Evolutionary conservation across 2,113 vertebrate genomes (phyloP).

Genomic region (Podarcis raffonei): DNA sequence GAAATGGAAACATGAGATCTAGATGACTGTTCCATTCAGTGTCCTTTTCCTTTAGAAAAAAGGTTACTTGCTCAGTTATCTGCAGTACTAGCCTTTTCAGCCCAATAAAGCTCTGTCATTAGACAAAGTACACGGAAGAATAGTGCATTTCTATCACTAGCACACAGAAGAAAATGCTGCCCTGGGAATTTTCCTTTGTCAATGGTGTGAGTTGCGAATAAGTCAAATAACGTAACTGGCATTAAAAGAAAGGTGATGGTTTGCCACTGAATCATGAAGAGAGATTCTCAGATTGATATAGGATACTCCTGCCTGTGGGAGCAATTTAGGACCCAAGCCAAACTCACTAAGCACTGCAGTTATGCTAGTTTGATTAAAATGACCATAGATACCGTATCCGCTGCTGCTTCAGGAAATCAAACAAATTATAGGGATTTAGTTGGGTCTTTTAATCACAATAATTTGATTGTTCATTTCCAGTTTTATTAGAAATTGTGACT

Average conservation of each 20-base stretch:
- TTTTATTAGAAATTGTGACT: not conserved
- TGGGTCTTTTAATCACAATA: not conserved
- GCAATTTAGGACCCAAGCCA: not conserved
- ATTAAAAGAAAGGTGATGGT: not conserved
- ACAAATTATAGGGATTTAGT: slow-evolving; percentile 6
- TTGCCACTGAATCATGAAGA: not conserved
- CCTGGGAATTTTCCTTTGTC: not conserved
- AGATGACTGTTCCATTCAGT: not conserved
- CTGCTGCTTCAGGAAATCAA: accelerated
- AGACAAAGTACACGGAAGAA: not conserved
- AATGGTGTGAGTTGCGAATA: not conserved
- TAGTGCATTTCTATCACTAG: not conserved
- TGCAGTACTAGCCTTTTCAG: not conserved
- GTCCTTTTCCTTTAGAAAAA: no score
- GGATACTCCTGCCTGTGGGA: not conserved
- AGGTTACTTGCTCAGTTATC: no score
- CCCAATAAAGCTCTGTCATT: not conserved
- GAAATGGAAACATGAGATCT: not conserved
- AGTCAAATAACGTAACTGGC: not conserved
- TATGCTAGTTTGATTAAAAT: slow-evolving; percentile 30
- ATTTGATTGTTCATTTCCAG: not conserved
- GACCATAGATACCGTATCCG: not conserved
- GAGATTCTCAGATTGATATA: not conserved
- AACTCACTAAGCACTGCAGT: not conserved
- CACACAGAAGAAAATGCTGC: not conserved